Base-by-base conservation (phyloP, 2,888 invertebrate genomes). In the Calameuta idolon region DNA sequence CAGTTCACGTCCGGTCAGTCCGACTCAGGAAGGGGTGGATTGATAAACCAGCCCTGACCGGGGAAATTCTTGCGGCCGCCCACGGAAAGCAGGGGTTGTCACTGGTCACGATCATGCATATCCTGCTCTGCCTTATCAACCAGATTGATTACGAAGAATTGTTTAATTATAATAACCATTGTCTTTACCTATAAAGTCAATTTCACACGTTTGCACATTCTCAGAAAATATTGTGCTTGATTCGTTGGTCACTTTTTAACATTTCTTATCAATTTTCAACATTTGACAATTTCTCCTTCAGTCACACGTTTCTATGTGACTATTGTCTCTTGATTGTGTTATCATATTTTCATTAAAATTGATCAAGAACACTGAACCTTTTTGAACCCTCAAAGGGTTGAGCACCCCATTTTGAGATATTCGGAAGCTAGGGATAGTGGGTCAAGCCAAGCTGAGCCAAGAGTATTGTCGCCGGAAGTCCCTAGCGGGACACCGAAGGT, bases 31-130 rank as follows among this genome's bases (percentile, higher is more conserved):
- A 85, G 83, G 88, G 87, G 82, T 84, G 84, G 87, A 89, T 89
- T 89, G 89, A 89, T 90, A 90, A 90, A 89, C 89, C 88, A 88
- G 87, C 86, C 85, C 76, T 85, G 84, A 85, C 86, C 87, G 83
- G 85, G 82, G 83, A 87, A 89, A 90, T 90, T 90, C 90, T 90
- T 89, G 90, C 83, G 90, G 90, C 82, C 83, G 84, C 80, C 88
- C 89, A 84, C 87, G 83, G 34, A 35, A 81, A 31, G 69, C 81
- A 81, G 82, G 77, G 81, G 80, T 80, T 82, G 81, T 79, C 82
- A 76, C 74, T 80, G 40, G 71, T 31, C 33, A 12, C 12, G 9
- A 55, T 55, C 9, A 55, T 2, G 23, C 9, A 23, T 23, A 4
- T 23, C 9, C 23, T 23, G 23, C 23, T 55, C 9, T 55, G 55